Percentiles rank a stretch among this genome's conserved stretches.
These are phyloP conservation scores for Cheirogaleus medius DNA, from an alignment of 2,113 vertebrate genomes.

Conservation along the genomic window DNA sequence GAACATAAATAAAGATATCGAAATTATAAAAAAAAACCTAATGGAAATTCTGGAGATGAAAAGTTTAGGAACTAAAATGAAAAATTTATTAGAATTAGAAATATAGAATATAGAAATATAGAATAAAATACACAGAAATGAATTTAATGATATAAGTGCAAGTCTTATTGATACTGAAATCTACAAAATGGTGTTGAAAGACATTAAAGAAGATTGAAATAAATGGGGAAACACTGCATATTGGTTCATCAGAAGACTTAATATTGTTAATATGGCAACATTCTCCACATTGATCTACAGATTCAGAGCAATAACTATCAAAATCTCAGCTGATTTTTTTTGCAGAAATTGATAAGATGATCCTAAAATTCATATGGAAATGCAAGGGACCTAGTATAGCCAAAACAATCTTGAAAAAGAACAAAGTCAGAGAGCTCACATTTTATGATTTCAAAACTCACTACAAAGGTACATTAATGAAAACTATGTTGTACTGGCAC, in stretches of 20 bases:
- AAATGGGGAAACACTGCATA: not conserved
- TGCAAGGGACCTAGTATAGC: not conserved
- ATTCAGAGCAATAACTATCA: not conserved
- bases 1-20: not conserved
- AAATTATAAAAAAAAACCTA: not conserved
- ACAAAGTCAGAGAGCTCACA: not conserved
- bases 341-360: not conserved
- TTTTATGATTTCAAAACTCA: not conserved
- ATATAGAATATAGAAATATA: too few relatives aligned
- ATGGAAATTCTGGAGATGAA: not conserved
- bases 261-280: not conserved
- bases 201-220: not conserved
- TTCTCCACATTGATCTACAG: not conserved
- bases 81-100: not conserved
- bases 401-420: not conserved
- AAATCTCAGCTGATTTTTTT: not conserved
- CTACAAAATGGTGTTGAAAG: not conserved
- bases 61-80: not conserved
- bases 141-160: not conserved
- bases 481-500: not conserved
- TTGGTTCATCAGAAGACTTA: not conserved
- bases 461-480: not conserved
- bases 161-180: not conserved
- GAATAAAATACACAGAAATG: not conserved
- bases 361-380: not conserved